These are phyloP conservation scores for Drosophila macrothrix DNA, from an alignment of 2,888 invertebrate species.

Conservation along the genomic window DNA sequence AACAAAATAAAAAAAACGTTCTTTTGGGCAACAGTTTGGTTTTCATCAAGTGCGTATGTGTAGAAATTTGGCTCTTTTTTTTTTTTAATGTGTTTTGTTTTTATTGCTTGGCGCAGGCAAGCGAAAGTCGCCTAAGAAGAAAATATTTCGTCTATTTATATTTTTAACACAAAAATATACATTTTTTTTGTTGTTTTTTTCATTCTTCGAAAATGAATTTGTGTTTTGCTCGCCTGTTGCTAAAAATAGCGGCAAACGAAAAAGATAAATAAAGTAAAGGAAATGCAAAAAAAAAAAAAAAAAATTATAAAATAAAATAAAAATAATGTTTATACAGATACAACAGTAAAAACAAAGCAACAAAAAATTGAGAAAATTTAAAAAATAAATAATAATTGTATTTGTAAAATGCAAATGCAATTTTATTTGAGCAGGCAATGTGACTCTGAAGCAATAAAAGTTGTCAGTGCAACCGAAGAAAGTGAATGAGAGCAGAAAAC, in stretches of 20 bases:
- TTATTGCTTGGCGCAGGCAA: conserved; percentile 42
- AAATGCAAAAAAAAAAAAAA: conserved; percentile 11
- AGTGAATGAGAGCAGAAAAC: conserved; percentile 24
- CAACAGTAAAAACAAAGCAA: conserved; percentile 26
- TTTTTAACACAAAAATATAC: conserved; percentile 33
- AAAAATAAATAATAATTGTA: conserved; percentile 1
- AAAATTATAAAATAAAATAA: neutral
- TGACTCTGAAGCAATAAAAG: conserved; percentile 65
- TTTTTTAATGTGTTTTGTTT: conserved; percentile 47
- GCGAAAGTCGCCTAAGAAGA: conserved; percentile 14
- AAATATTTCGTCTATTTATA: conserved; percentile 45
- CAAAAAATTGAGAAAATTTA: neutral
- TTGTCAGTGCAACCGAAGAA: conserved; percentile 30
- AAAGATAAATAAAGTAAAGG: conserved; percentile 41
- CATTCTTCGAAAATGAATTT: conserved; percentile 17
- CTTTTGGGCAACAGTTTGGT: conserved; percentile 14
- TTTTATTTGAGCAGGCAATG: conserved; percentile 64
- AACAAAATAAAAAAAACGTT: neutral
- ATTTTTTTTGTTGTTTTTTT: conserved; percentile 6
- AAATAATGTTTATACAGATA: conserved; percentile 3
- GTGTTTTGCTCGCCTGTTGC: conserved; percentile 26
- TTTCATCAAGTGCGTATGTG: conserved; percentile 25
- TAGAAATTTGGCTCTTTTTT: conserved; percentile 8
- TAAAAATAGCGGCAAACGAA: conserved; percentile 52
- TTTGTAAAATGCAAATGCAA: conserved; percentile 15